Percentiles rank a stretch among this genome's conserved stretches.
Evolutionary conservation across 2,797 vertebrate species (phyloP).

Genomic region (Pantherophis vulpinus): DNA sequence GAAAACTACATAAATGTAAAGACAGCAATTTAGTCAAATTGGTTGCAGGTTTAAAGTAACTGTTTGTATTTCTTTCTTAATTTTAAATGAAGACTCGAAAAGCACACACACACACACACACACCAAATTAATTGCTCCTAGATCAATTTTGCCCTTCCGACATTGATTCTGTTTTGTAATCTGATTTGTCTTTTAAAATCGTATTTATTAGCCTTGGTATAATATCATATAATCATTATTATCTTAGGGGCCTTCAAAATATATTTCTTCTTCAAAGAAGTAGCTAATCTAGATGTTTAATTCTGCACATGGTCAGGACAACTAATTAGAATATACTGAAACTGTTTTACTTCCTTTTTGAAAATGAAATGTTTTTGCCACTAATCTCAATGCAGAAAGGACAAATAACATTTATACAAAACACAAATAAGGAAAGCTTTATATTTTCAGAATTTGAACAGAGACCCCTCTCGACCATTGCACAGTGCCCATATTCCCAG

Average conservation of each 20-base stretch:
- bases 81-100: background rate
- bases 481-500: background rate
- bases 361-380: background rate
- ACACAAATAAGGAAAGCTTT: background rate
- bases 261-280: background rate
- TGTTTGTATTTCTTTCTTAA: background rate
- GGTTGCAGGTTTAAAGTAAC: background rate
- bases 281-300: constrained; percentile 3
- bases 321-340: background rate
- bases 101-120: background rate
- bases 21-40: background rate
- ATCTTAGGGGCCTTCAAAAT: background rate
- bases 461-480: background rate
- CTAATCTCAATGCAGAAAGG: background rate
- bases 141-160: background rate
- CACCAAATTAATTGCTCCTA: background rate
- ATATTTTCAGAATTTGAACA: constrained; percentile 6
- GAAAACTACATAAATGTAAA: background rate
- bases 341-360: background rate
- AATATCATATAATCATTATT: background rate
- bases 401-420: background rate
- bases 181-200: background rate
- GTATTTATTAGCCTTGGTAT: background rate
- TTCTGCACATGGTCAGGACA: fast-evolving
- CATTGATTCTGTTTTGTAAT: background rate